Evolutionary conservation across 64 coral and sea anemone genomes (phyloP), one percentile per base, ranked within the genome.

Genomic region (Stylophora pistillata): DNA sequence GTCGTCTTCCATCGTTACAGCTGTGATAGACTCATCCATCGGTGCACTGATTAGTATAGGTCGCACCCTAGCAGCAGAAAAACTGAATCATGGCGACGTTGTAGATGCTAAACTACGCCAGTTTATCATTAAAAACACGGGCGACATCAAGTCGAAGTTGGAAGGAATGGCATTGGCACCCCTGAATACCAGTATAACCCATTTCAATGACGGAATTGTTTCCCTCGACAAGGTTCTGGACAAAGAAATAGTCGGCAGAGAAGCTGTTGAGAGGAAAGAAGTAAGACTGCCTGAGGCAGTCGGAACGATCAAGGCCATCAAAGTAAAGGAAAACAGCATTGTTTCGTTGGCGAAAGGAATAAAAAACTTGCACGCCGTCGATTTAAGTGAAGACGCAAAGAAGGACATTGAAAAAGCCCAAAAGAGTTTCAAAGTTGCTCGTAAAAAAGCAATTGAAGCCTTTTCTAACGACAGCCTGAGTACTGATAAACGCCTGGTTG

Each of bases 51-150:
- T 72, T 15, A 88, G 72, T 9, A 73, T 61, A 80, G 77, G 74
- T 0, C 73, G 77, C 23, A 28, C 72, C 15, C 9, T 23, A 10
- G 76, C 71, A 20, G 77, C 79, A 28, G 78, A 79, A 34, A 60
- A 88, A 52, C 85, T 93, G 0, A 93, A 93, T 54, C 77, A 74
- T 33, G 91, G 91, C 30, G 91, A 88, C 72, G 54, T 93, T 60
- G 73, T 86, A 30, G 77, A 93, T 32, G 53, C 58, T 52, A 26
- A 83, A 82, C 37, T 88, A 55, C 86, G 86, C n/a, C 57, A 70
- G 10, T 21, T 73, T 55, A 88, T 93, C 27, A 52, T 88, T 9
- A 12, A 79, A 33, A 86, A 89, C 25, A 78, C 82, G 1, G 56
- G 82, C 64, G 73, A 93, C 25, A 57, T 93, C 52, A 93, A 93